These are phyloP conservation scores for Rhynchomys soricoides DNA, from an alignment of 2,113 vertebrate species.

Conservation along the genomic window DNA sequence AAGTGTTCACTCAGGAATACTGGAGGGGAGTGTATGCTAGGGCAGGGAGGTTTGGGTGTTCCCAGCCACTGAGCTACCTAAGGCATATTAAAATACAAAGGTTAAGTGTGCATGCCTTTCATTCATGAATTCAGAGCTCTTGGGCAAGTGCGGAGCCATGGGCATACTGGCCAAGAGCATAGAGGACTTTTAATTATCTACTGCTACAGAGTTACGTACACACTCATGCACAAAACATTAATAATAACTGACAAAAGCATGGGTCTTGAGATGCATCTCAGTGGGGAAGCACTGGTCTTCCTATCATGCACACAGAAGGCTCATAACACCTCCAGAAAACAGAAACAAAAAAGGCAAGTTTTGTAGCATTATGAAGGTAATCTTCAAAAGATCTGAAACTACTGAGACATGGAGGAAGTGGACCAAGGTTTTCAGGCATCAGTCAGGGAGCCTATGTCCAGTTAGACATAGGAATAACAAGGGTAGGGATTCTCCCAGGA, in stretches of 20 bases:
- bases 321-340: not conserved
- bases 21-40: too few species aligned
- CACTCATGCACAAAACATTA: not conserved
- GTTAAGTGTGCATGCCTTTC: too few species aligned
- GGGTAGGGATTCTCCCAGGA: not conserved
- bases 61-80: too few species aligned
- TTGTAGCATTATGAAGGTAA: not conserved
- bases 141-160: too few species aligned
- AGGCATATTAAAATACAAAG: too few species aligned
- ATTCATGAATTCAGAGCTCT: too few species aligned
- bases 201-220: too few species aligned
- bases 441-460: not conserved
- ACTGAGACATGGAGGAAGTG: not conserved
- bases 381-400: constrained; percentile 15
- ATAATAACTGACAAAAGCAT: not conserved
- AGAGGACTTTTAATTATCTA: too few species aligned
- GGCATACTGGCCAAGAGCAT: too few species aligned
- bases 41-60: too few species aligned
- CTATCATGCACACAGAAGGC: not conserved
- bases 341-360: not conserved
- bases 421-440: not conserved
- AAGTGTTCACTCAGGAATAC: too few species aligned
- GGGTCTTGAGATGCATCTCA: not conserved
- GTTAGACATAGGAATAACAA: not conserved
- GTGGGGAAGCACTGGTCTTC: not conserved